phyloP scores from a whole-genome alignment of 2,113 vertebrate genomes.

The Prinia subflava region DNA sequence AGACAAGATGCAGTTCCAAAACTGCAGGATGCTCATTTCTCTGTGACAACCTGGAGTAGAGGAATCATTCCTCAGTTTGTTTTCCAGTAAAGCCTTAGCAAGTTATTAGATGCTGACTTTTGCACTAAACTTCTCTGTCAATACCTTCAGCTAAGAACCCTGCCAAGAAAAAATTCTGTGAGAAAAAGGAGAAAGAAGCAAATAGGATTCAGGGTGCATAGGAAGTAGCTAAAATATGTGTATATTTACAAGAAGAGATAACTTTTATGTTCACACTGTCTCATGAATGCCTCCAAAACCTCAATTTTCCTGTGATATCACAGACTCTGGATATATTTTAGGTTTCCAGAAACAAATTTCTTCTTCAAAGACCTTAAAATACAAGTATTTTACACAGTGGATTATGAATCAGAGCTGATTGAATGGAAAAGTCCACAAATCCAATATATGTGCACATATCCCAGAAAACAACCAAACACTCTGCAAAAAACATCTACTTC shows the following conservation, averaged over 20 bases:
- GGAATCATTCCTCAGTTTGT: not conserved
- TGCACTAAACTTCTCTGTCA: not conserved
- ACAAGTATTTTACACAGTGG: not conserved
- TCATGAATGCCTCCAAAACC: not conserved
- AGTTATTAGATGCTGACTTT: not conserved
- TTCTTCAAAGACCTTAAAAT: not conserved
- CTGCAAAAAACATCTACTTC: not conserved
- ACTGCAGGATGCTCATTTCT: not conserved
- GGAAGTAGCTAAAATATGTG: not conserved
- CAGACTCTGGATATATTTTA: not conserved
- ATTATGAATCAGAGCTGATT: not conserved
- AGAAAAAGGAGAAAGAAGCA: not conserved
- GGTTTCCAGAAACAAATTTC: not conserved
- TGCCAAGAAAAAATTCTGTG: not conserved
- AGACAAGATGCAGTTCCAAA: not conserved
- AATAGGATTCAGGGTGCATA: not conserved
- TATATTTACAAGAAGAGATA: not conserved
- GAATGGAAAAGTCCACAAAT: not conserved
- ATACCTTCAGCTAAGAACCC: not conserved
- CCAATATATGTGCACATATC: not conserved
- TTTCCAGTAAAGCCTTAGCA: not conserved
- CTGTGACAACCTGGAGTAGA: not conserved
- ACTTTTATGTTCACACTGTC: not conserved
- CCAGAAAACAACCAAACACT: not conserved
- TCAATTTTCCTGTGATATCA: not conserved